A percentile compares a stretch with the other conserved stretches of the same genome.
Evolutionary conservation across 2,797 vertebrate species (phyloP).

Genomic region (Muscicapa comitata): DNA sequence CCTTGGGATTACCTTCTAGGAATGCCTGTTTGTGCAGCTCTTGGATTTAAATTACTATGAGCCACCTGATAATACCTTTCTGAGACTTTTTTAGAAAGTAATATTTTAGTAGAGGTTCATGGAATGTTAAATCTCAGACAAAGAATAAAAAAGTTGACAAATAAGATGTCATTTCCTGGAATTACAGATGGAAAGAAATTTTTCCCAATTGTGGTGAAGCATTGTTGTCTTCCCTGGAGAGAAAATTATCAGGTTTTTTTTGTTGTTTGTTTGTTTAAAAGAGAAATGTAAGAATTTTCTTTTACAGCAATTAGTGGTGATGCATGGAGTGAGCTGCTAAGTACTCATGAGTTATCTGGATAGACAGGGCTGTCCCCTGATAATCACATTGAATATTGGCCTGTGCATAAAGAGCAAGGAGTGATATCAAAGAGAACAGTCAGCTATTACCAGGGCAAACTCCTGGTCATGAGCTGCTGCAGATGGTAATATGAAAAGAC

Average conservation of each 20-base stretch:
- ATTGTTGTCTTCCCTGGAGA: neutral
- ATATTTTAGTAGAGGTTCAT: neutral
- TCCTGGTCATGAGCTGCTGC: conserved; percentile 62
- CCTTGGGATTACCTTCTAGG: neutral
- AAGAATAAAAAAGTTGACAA: neutral
- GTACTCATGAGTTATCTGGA: conserved; percentile 72
- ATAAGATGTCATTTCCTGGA: neutral
- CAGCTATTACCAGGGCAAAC: conserved; percentile 72
- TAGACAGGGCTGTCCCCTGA: conserved; percentile 74
- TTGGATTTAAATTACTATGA: neutral
- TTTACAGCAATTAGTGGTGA: conserved; percentile 62
- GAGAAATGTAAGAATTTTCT: conserved; percentile 44
- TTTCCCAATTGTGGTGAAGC: neutral
- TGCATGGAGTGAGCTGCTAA: conserved; percentile 59
- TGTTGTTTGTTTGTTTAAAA: neutral
- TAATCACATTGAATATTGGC: conserved; percentile 76
- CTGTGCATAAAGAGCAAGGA: conserved; percentile 66
- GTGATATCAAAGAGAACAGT: conserved; percentile 79
- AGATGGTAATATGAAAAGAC: conserved; percentile 66
- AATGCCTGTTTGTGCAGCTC: neutral
- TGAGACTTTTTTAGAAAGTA: neutral
- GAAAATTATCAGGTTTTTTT: neutral
- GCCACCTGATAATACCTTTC: neutral
- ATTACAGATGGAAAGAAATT: neutral
- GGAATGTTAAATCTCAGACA: neutral